Evolutionary conservation across 2,888 invertebrate species (phyloP).

Genomic region (Lacanobia wlatinum): DNA sequence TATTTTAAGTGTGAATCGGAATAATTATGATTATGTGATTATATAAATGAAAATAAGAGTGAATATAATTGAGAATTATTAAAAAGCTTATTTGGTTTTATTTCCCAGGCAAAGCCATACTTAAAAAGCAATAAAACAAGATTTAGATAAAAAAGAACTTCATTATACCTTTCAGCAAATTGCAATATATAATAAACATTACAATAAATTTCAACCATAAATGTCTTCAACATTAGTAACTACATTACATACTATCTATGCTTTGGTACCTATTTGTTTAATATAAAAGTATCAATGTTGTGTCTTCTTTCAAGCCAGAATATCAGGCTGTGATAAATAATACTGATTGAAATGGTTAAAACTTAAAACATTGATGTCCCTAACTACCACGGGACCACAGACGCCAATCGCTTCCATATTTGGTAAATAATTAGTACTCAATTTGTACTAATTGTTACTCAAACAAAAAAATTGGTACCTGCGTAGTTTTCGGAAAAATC

Average conservation of each 20-base stretch:
- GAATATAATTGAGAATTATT: slow-evolving; percentile 88
- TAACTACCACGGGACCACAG: too few relatives aligned
- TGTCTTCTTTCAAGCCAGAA: background rate
- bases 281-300: slow-evolving; percentile 11
- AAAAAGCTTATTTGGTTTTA: slow-evolving; percentile 71
- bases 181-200: slow-evolving; percentile 40
- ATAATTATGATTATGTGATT: slow-evolving; percentile 90
- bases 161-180: slow-evolving; percentile 36
- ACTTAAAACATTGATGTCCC: background rate
- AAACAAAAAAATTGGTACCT: too few relatives aligned
- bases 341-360: slow-evolving; percentile 41
- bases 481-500: too few relatives aligned
- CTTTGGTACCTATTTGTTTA: slow-evolving; percentile 32
- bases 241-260: slow-evolving; percentile 13
- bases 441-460: too few relatives aligned
- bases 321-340: slow-evolving; percentile 34
- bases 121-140: slow-evolving; percentile 50
- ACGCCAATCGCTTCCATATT: too few relatives aligned
- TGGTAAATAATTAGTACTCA: too few relatives aligned
- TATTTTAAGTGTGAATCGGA: slow-evolving; percentile 89
- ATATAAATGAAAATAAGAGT: slow-evolving; percentile 88
- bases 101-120: slow-evolving; percentile 18
- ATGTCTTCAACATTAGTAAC: slow-evolving; percentile 25
- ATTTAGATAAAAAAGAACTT: slow-evolving; percentile 33
- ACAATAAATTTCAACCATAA: slow-evolving; percentile 21